Conservation (phyloP, 2,113 vertebrate species). For the Psephotus haematonotus region DNA sequence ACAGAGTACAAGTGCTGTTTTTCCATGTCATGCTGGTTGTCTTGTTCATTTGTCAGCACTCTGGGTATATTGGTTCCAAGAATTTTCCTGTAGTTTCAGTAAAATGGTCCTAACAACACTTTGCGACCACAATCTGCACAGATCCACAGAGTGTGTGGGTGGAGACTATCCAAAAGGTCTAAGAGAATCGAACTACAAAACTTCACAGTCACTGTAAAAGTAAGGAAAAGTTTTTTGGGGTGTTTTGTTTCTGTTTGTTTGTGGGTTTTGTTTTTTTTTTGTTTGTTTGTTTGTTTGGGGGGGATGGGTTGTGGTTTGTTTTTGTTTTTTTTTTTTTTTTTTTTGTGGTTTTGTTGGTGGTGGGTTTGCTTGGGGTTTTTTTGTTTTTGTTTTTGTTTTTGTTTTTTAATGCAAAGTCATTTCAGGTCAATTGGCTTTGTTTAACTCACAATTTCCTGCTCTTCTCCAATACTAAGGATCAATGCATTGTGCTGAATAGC, state of each 20-base stretch:
- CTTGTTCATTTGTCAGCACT: not conserved
- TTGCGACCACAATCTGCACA: fast-evolving
- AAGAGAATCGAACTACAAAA: not conserved
- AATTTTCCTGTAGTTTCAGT: not conserved
- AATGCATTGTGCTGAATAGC: not conserved
- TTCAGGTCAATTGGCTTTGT: not conserved
- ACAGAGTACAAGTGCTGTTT: not conserved
- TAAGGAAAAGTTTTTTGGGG: not conserved
- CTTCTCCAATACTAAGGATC: not conserved
- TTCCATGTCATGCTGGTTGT: not conserved
- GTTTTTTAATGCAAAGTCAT: not conserved
- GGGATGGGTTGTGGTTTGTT: not conserved
- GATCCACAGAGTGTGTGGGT: not conserved
- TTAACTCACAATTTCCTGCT: not conserved
- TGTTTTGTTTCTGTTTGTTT: not conserved
- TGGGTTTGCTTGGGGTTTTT: too few relatives aligned
- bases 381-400: not conserved
- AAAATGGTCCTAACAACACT: not conserved
- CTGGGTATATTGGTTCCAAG: not conserved
- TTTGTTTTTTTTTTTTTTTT: too few relatives aligned
- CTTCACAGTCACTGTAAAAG: not conserved
- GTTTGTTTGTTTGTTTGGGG: too few relatives aligned
- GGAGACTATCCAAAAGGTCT: not conserved
- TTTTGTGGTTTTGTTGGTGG: too few relatives aligned
- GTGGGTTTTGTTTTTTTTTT: too few relatives aligned